A percentile compares a stretch with the other conserved stretches of the same genome.
These are phyloP conservation scores for Argya squamiceps DNA, from an alignment of 2,797 vertebrate species.

Conservation along the genomic window DNA sequence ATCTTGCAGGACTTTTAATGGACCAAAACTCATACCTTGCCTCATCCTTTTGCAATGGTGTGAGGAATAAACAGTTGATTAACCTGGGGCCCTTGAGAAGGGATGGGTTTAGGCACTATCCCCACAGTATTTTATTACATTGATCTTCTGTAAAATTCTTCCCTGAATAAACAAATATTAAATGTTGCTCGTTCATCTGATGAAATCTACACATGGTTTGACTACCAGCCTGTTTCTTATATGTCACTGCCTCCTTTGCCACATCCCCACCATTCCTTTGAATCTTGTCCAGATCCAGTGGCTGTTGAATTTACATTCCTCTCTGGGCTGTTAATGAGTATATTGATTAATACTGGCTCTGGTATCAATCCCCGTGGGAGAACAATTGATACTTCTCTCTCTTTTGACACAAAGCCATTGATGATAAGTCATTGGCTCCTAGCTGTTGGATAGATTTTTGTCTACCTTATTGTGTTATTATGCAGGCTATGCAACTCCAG, in stretches of 20 bases:
- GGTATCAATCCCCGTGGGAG: slow-evolving; percentile 46
- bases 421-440: slow-evolving; percentile 65
- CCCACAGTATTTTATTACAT: neutral
- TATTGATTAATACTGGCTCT: slow-evolving; percentile 62
- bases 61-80: neutral
- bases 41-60: neutral
- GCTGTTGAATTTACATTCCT: slow-evolving; percentile 64
- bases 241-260: neutral
- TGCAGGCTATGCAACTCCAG: slow-evolving; percentile 37
- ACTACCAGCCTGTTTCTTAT: neutral
- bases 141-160: neutral
- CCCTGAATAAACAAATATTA: neutral
- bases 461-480: slow-evolving; percentile 60
- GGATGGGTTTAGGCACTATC: neutral
- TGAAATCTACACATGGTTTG: neutral
- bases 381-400: slow-evolving; percentile 67
- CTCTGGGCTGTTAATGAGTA: slow-evolving; percentile 62
- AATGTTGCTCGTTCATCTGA: neutral
- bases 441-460: slow-evolving; percentile 63
- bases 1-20: neutral
- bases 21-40: neutral
- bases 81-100: neutral
- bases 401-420: slow-evolving; percentile 68
- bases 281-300: slow-evolving; percentile 26
- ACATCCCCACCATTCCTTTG: neutral